Evolutionary conservation across 2,113 vertebrate species (phyloP).

Genomic region (Dolichallabes microphthalmus): DNA sequence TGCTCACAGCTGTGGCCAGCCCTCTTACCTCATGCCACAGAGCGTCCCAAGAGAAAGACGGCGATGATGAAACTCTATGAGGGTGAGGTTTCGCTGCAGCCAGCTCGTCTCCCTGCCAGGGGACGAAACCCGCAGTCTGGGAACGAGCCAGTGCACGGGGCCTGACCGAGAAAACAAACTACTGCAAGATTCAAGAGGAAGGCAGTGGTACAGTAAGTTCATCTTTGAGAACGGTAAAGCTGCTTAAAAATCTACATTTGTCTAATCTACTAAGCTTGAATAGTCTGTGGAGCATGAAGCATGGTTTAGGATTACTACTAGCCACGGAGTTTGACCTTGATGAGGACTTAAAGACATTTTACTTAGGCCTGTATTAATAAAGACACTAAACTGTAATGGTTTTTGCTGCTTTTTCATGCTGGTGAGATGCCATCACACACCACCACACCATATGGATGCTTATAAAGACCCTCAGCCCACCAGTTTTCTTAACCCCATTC

Average conservation of each 20-base stretch:
- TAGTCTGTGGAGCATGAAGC: background rate
- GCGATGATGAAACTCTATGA: slow-evolving; percentile 41
- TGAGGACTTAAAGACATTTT: background rate
- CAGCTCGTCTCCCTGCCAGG: slow-evolving; percentile 37
- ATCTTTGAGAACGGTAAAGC: background rate
- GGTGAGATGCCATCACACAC: background rate
- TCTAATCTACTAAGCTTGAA: background rate
- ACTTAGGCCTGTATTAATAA: background rate
- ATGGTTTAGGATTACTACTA: background rate
- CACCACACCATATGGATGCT: background rate
- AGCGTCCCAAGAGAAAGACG: slow-evolving; percentile 39
- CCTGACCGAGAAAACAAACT: slow-evolving; percentile 45
- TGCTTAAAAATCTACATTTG: slow-evolving; percentile 34
- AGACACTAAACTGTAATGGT: background rate
- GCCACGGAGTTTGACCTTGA: background rate
- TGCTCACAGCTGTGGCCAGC: slow-evolving; percentile 50
- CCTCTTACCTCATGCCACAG: slow-evolving; percentile 54
- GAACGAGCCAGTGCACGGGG: slow-evolving; percentile 31
- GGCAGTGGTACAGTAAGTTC: slow-evolving; percentile 10
- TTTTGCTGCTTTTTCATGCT: background rate
- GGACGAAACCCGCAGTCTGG: slow-evolving; percentile 38
- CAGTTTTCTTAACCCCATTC: background rate
- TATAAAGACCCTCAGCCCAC: background rate
- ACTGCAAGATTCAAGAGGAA: slow-evolving; percentile 21
- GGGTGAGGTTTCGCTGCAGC: slow-evolving; percentile 44